Evolutionary conservation across 2,113 vertebrate species (phyloP), one percentile per base, ranked within the genome.

Genomic region (Sorex fumeus): DNA sequence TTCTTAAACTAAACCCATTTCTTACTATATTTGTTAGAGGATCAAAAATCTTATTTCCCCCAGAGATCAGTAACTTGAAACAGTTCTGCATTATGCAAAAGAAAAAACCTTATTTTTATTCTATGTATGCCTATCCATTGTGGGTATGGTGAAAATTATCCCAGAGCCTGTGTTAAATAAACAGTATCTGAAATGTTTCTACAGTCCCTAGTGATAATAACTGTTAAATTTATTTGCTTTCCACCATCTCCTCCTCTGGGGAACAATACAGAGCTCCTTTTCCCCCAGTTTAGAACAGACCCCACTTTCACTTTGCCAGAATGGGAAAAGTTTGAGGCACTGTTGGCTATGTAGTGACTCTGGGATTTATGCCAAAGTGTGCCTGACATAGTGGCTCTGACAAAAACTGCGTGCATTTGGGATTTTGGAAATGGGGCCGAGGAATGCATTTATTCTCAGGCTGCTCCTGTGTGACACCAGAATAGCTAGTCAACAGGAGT

Each of bases 1-100:
- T 75, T 89, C 91, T 87, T 43, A 93, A 94, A 66, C 40, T 71
- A 66, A 84, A 84, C 84, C 25, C 27, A 72, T 90, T 95, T 89
- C 47, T 66, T 69, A 53, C 43, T 96, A 25, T 57, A 83, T 83
- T 87, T 84, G 77, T 70, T 72, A 47, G 40, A 45, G 36, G 5
- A 77, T 71, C n/a, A 30, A 84, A 84, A 76, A 71, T 76, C 66
- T 75, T 75, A 25, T 80, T 87, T 82, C 45, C 30, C 28, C 30
- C 12, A 79, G 69, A 70, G 21, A 87, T 53, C 91, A 45, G 87
- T 25, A 77, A 19, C 47, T 92, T 91, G 87, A 78, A 93, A 75
- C 2, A 88, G 11, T 45, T 81, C 60, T 76, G 7, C 19, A 71
- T 95, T 71, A 91, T 74, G 67, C 62, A 86, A 89, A 91, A 93